phyloP scores from a whole-genome alignment of 1,140 invertebrate species.

The Euschistus heros region DNA sequence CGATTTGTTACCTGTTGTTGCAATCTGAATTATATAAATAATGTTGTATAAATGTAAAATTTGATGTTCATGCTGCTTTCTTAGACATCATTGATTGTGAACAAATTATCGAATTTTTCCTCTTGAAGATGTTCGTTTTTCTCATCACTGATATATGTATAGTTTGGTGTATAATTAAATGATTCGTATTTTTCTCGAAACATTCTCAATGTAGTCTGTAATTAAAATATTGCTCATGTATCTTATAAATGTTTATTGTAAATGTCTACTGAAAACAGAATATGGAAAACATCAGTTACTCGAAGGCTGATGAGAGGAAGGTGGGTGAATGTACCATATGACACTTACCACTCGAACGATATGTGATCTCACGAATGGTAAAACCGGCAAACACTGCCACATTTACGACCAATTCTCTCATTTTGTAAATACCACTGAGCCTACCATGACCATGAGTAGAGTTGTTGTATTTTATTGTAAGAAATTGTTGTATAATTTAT shows the following conservation, averaged over 20 bases:
- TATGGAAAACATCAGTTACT: constrained; percentile 2
- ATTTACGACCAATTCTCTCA: constrained; percentile 23
- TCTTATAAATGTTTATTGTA: not conserved
- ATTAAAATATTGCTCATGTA: constrained; percentile 11
- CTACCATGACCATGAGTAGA: constrained; percentile 25
- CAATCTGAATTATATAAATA: too few relatives aligned
- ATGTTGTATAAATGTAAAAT: too few relatives aligned
- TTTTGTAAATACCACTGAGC: constrained; percentile 24
- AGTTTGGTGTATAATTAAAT: not conserved
- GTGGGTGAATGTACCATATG: constrained; percentile 12
- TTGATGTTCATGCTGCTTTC: too few relatives aligned
- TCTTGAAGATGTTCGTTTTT: not conserved
- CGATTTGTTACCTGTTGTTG: too few relatives aligned
- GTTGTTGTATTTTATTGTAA: constrained; percentile 20
- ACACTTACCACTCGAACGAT: constrained; percentile 14
- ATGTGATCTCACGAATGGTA: constrained; percentile 26
- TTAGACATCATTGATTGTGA: too few relatives aligned
- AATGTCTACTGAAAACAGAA: constrained; percentile 8
- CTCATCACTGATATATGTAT: not conserved
- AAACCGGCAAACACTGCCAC: constrained; percentile 25
- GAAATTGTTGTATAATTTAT: constrained; percentile 22
- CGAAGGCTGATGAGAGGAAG: not conserved
- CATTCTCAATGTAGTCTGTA: not conserved
- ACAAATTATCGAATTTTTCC: too few relatives aligned
- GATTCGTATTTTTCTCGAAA: not conserved